Percentiles rank a stretch among this genome's conserved stretches.
phyloP scores from a whole-genome alignment of 2,113 vertebrate species.

The Pelobates fuscus region DNA sequence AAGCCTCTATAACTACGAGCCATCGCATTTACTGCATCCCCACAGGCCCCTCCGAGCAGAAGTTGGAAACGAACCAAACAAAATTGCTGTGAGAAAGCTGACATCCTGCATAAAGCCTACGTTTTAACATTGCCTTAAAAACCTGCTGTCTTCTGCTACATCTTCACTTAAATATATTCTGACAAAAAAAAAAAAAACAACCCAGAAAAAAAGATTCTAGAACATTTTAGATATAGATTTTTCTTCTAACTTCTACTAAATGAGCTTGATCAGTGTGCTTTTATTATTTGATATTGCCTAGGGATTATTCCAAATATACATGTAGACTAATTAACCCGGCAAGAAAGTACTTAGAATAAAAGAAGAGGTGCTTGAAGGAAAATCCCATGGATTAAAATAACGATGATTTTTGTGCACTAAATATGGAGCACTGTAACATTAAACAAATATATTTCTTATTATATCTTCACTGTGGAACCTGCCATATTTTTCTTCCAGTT shows the following conservation, averaged over 20 bases:
- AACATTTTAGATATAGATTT: too few species aligned
- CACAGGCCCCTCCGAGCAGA: background rate
- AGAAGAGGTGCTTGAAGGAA: background rate
- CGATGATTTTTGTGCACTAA: background rate
- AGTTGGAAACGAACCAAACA: background rate
- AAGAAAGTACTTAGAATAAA: background rate
- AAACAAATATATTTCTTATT: too few species aligned
- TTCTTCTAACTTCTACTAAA: too few species aligned
- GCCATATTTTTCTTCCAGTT: too few species aligned
- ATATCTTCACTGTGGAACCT: too few species aligned
- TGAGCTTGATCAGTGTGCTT: too few species aligned
- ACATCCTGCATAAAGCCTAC: background rate
- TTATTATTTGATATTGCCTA: too few species aligned
- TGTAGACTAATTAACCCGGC: background rate
- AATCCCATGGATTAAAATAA: background rate
- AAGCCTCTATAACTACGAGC: background rate
- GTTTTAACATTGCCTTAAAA: background rate
- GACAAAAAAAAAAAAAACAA: background rate
- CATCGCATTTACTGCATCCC: background rate
- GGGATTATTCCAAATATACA: background rate
- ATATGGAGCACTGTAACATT: too few species aligned
- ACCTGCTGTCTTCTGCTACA: background rate
- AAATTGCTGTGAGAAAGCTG: background rate
- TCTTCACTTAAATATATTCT: background rate
- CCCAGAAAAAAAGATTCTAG: too few species aligned